Base-by-base conservation (phyloP, 2,113 vertebrate genomes). In the Axis porcinus region DNA sequence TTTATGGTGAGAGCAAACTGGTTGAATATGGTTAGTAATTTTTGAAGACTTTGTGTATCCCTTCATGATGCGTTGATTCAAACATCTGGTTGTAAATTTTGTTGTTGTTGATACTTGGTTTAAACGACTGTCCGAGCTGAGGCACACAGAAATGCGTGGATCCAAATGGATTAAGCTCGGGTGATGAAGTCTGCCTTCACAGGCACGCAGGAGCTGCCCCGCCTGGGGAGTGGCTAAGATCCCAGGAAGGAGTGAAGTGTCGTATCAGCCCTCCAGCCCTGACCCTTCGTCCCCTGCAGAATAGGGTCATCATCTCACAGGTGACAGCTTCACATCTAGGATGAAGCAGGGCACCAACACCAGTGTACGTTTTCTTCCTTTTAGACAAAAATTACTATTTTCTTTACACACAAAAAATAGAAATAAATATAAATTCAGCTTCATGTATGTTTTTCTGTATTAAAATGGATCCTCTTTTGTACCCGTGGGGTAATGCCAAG, bases 261-360 rank as follows among this genome's bases (percentile, higher is more conserved):
- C 21, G 1, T 1, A 0, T 12, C 28, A 2, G 13, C 7, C 2
- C 1, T 7, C 2, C 33, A 19, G 40, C 54, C 64, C 28, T 23
- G 33, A 45, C 2, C n/a, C 7, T 27, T 3, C 3, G 4, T 30
- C 10, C 23, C 19, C 43, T 6, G 13, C 14, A 9, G 14, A 1
- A 4, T 1, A 17, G 15, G 17, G 21, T 6, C 12, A 0, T 50
- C 50, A 3, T 5, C 70, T n/a, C 47, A 30, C 0, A n/a, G 9
- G 23, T 1, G 27, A 6, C 11, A n/a, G 10, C 14, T 21, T 28
- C 28, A 12, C 27, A n/a, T 25, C 58, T 28, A 57, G 54, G 64
- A 43, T 4, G 11, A 86, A 33, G 45, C 82, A 52, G 27, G 58
- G 36, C 3, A 3, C 54, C 55, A 0, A 3, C 1, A 12, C 58